A percentile compares a stretch with the other conserved stretches of the same genome.
These are phyloP conservation scores for Sylvilagus floridanus DNA, from an alignment of 2,797 vertebrate genomes.

Conservation along the genomic window DNA sequence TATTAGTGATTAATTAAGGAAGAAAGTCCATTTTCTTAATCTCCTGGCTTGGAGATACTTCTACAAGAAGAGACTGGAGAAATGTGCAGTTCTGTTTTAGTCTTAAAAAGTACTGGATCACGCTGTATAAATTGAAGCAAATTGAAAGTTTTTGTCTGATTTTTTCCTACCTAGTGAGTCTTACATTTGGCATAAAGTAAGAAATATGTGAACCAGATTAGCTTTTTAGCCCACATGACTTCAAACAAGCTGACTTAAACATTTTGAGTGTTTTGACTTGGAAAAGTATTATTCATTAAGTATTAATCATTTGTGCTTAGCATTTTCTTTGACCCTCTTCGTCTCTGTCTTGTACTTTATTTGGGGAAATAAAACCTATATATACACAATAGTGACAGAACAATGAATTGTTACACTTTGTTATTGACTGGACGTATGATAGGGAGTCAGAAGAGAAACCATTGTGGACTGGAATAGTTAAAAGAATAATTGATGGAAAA, in stretches of 20 bases:
- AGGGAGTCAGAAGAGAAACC: conserved; percentile 4
- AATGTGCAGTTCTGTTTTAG: conserved; percentile 24
- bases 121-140: conserved; percentile 11
- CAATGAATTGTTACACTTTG: background rate
- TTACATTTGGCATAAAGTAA: conserved; percentile 49
- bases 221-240: conserved; percentile 7
- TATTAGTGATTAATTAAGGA: conserved; percentile 17
- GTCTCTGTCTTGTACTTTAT: conserved; percentile 38
- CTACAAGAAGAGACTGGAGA: background rate
- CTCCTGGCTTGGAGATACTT: conserved; percentile 31
- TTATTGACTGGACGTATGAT: background rate
- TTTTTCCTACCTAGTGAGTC: conserved; percentile 34
- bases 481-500: background rate
- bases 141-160: conserved; percentile 22
- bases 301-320: conserved; percentile 52
- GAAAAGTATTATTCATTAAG: conserved; percentile 35
- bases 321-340: conserved; percentile 30
- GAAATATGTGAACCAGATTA: background rate
- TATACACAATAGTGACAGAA: background rate
- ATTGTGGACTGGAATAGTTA: background rate
- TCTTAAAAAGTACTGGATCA: conserved; percentile 44
- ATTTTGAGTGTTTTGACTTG: conserved; percentile 29
- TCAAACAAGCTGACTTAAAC: conserved; percentile 42
- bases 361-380: conserved; percentile 33
- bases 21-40: background rate